Base-by-base conservation (phyloP, 2,888 invertebrate species). In the Lochmaea crataegi region DNA sequence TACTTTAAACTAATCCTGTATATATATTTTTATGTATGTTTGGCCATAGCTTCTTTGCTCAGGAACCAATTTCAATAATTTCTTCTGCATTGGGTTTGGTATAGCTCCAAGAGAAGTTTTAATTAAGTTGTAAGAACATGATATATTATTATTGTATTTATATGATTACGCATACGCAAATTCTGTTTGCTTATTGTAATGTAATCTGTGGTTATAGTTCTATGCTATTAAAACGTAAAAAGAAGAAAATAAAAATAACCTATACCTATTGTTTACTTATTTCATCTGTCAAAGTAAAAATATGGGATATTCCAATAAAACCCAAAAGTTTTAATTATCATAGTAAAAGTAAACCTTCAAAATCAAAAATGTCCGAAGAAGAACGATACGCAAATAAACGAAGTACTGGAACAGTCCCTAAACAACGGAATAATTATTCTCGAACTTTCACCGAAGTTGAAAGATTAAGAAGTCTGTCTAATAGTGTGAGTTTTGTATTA, bases 371-470 rank as follows among this genome's bases (percentile, higher is more conserved):
- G 86, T 83, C 85, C 63, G 85, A 85, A 70, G 85, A 85, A 71
- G 82, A 83, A 67, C 82, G 84, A 74, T 85, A 85, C 78, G 81
- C 80, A 76, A 85, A 85, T 76, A 85, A 84, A 78, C 83, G 81
- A 72, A 82, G 84, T 77, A 92, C 92, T 81, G 92, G 92, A 80
- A 92, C 92, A 56, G 92, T 92, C 81, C 92, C 92, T 78, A 92
- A 92, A 87, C 82, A 82, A 75, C 79, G 80, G 70, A 80, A 82
- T 45, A 83, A 82, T 74, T 81, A 82, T 74, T 79, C 79, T 51
- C 74, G 77, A 22, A 77, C 75, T 58, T 75, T 75, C 60, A 65
- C 75, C 66, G 79, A 80, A 45, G 78, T 80, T 70, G 80, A 81
- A 72, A 81, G 80, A 71, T 77, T 80, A 51, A 75, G 78, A 68